These are phyloP conservation scores for Amphiprion clarkii DNA, from an alignment of 2,797 vertebrate species.

Conservation along the genomic window DNA sequence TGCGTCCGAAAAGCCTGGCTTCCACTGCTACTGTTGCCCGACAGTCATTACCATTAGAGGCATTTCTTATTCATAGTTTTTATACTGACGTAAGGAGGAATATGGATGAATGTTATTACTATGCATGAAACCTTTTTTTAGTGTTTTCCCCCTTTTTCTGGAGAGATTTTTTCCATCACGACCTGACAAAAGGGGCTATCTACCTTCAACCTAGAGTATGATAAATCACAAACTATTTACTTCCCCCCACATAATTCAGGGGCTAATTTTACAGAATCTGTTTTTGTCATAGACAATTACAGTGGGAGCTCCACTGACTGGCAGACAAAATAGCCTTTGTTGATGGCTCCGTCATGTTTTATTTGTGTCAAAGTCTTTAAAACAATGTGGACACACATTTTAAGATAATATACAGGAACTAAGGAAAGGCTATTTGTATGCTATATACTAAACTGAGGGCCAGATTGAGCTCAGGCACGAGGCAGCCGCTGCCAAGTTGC, in stretches of 20 bases:
- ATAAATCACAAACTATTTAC: conserved; percentile 90
- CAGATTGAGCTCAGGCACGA: conserved; percentile 70
- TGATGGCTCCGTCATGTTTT: conserved; percentile 90
- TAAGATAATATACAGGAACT: conserved; percentile 83
- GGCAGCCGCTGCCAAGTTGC: conserved; percentile 56
- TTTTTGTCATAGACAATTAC: conserved; percentile 90
- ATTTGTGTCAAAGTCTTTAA: conserved; percentile 85
- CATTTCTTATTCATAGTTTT: conserved; percentile 89
- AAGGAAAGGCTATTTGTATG: conserved; percentile 78
- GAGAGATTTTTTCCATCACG: conserved; percentile 82
- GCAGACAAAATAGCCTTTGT: conserved; percentile 90
- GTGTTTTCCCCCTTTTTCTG: conserved; percentile 56
- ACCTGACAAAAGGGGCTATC: conserved; percentile 84
- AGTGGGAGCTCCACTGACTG: conserved; percentile 84
- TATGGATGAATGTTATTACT: conserved; percentile 88
- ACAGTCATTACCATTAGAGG: conserved; percentile 85
- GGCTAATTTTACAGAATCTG: conserved; percentile 89
- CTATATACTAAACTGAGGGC: conserved; percentile 78
- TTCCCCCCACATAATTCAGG: conserved; percentile 84
- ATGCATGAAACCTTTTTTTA: conserved; percentile 82
- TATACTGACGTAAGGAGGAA: conserved; percentile 84
- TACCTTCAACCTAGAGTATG: conserved; percentile 85
- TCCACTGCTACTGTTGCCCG: conserved; percentile 73
- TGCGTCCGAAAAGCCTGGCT: conserved; percentile 78
- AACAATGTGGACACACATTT: conserved; percentile 86